Base-by-base conservation (phyloP, 2,113 vertebrate genomes). In the Pseudopipra pipra region DNA sequence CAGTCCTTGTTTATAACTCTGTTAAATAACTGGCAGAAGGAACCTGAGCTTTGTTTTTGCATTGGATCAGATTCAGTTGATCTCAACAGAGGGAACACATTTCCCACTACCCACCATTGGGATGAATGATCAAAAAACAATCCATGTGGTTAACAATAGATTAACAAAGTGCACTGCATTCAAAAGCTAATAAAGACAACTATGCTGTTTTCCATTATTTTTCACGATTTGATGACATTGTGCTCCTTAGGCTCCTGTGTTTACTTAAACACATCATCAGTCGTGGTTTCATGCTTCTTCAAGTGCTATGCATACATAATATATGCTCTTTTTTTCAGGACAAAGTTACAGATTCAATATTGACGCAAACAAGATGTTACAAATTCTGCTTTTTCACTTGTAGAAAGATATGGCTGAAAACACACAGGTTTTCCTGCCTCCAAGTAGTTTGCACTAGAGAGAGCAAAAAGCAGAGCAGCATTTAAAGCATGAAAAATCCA, bases 261-360 rank as follows among this genome's bases (percentile, higher is more conserved):
- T 96, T 97, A 96, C 85, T 96, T 89, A 87, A 92, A 58, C 59
- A 95, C 79, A 78, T 93, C 94, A 92, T 95, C 72, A 90, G 1
- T 77, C 21, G 22, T 94, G 95, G 87, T 92, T 94, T 94, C 1
- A 0, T 93, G 72, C 87, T 82, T 84, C 86, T 92, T 90, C 59
- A 78, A 93, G 59, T 83, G 77, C 59, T 74, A 44, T 51, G 59
- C 63, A 39, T 59, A 66, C 71, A 43, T 55, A 73, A 83, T 74
- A 31, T 24, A 70, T 17, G 55, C 18, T 41, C 23, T 81, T 74
- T 80, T 52, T 91, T 82, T 80, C 54, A 67, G 67, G 77, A 59
- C 37, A 76, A 79, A 91, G 49, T 66, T 85, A 80, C 11, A 17
- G 37, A 56, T 95, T 86, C 73, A 33, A 6, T 87, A 63, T 56